A percentile compares a stretch with the other conserved stretches of the same genome.
These are phyloP conservation scores for Rhagoletis zephyria DNA, from an alignment of 1,140 invertebrate genomes.

Conservation along the genomic window DNA sequence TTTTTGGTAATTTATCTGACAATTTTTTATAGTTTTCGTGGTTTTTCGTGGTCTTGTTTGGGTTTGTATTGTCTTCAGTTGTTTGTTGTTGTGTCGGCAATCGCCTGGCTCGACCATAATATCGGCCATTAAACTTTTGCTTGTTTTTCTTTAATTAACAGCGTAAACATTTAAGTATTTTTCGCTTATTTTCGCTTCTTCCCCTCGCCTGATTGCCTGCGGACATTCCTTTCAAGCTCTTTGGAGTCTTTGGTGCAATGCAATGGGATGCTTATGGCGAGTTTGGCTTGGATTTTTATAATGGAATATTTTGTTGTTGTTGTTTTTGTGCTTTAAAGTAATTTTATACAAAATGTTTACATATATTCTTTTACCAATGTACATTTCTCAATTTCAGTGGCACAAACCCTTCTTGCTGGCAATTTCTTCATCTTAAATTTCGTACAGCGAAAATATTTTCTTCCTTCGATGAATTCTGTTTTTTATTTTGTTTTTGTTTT, in stretches of 20 bases:
- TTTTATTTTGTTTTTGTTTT: too few species aligned
- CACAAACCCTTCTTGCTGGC: neutral
- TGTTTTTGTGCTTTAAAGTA: neutral
- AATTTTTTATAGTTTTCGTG: neutral
- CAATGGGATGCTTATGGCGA: neutral
- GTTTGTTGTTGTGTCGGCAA: neutral
- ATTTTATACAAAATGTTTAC: neutral
- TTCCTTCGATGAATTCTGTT: too few species aligned
- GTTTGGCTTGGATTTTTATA: slow-evolving; percentile 1
- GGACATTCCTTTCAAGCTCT: neutral
- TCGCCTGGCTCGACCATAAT: neutral
- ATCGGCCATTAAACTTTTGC: slow-evolving; percentile 50
- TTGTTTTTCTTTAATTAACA: slow-evolving; percentile 54
- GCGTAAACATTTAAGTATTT: slow-evolving; percentile 52
- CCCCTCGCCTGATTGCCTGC: neutral
- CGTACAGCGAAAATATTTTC: neutral
- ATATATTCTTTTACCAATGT: neutral
- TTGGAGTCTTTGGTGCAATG: neutral
- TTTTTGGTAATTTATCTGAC: neutral
- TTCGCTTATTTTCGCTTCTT: neutral
- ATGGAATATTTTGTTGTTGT: neutral
- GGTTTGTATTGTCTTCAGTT: neutral
- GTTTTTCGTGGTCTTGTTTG: neutral
- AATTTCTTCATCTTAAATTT: neutral
- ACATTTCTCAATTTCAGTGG: neutral